Conservation (phyloP, 1,140 invertebrate species). For the Panulirus ornatus region DNA sequence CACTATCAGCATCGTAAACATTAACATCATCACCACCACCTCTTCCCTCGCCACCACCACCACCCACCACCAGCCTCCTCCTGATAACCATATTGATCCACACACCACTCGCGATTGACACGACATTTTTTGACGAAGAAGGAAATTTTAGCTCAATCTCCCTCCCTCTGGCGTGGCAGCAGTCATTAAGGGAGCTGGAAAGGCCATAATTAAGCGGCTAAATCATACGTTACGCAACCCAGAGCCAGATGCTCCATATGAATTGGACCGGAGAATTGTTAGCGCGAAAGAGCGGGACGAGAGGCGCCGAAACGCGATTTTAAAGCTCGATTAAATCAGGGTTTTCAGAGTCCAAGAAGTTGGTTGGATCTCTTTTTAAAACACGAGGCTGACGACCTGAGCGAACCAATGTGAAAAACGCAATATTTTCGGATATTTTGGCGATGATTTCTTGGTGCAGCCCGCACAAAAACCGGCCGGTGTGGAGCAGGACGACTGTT, state of each 20-base stretch:
- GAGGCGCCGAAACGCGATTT: not conserved
- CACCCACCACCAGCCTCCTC: not conserved
- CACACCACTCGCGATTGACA: not conserved
- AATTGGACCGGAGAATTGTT: not conserved
- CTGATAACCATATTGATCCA: constrained; percentile 9
- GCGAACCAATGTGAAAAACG: not conserved
- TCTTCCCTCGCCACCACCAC: not conserved
- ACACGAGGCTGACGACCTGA: not conserved
- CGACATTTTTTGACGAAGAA: not conserved
- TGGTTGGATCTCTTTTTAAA: constrained; percentile 6
- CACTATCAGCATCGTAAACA: not conserved
- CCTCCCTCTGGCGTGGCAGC: no score
- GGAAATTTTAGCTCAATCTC: not conserved
- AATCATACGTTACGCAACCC: not conserved
- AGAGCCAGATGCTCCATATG: not conserved
- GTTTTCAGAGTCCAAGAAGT: not conserved
- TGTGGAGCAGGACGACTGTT: no score
- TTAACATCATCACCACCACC: not conserved
- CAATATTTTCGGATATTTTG: not conserved
- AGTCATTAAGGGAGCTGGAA: not conserved
- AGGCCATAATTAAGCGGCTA: not conserved
- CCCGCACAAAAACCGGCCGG: not conserved
- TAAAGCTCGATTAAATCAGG: not conserved
- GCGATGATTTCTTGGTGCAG: not conserved
- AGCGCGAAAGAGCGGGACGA: not conserved